Evolutionary conservation across 2,113 vertebrate genomes (phyloP).

Genomic region (Ceuthmochares aereus): DNA sequence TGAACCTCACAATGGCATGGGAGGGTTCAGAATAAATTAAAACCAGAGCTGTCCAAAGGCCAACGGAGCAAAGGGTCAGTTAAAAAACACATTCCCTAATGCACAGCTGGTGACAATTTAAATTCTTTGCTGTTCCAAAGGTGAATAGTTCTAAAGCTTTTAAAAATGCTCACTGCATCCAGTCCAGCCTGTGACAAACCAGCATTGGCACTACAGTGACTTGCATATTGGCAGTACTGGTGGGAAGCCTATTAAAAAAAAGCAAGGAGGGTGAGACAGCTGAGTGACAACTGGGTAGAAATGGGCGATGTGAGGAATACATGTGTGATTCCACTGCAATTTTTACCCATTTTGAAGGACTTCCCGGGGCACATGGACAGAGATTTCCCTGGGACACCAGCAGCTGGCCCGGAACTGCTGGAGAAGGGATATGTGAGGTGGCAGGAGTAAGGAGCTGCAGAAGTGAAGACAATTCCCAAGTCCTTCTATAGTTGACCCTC

Average conservation of each 20-base stretch:
- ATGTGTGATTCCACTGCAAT: not conserved
- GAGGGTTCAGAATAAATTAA: not conserved
- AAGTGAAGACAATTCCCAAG: not conserved
- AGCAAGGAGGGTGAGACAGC: too few relatives aligned
- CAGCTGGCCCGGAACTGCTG: not conserved
- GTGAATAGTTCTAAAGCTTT: not conserved
- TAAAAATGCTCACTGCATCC: not conserved
- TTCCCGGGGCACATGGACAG: not conserved
- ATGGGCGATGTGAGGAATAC: not conserved
- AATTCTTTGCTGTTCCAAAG: not conserved
- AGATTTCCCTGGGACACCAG: not conserved
- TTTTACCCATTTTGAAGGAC: not conserved
- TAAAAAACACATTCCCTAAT: not conserved
- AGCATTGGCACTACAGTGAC: not conserved
- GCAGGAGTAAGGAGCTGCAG: not conserved
- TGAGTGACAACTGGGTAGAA: not conserved
- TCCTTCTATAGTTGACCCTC: too few relatives aligned
- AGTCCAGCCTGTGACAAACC: not conserved
- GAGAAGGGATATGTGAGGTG: not conserved
- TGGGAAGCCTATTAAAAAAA: not conserved
- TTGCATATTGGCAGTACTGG: fast-evolving
- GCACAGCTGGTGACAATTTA: not conserved
- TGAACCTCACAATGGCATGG: not conserved
- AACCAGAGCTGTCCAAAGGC: not conserved
- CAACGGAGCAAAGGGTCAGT: not conserved